Evolutionary conservation across 2,113 vertebrate genomes (phyloP).

Genomic region (Ellobius talpinus): DNA sequence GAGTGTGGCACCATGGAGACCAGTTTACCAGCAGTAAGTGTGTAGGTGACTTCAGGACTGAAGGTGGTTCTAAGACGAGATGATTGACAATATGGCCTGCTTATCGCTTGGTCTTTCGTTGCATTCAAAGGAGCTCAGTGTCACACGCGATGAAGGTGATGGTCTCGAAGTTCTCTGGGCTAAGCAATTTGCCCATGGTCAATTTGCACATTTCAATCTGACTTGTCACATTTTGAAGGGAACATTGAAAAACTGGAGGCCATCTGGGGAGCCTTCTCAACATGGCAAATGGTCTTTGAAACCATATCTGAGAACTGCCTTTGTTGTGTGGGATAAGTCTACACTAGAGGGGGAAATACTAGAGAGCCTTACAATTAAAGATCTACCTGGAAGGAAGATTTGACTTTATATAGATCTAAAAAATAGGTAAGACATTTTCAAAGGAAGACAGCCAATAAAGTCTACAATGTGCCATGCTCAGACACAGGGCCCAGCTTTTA

Average conservation of each 20-base stretch:
- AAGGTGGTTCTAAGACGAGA: neutral
- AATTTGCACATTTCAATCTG: slow-evolving; percentile 2
- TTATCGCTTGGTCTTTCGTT: neutral
- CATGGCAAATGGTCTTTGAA: slow-evolving; percentile 19
- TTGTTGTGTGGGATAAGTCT: neutral
- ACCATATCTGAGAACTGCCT: neutral
- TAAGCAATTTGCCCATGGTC: neutral
- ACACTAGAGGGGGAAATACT: neutral
- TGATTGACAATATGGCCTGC: neutral
- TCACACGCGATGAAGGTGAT: neutral
- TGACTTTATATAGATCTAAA: neutral
- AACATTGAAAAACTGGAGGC: neutral
- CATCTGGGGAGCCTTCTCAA: neutral
- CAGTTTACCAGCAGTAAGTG: neutral
- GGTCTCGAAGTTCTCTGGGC: neutral
- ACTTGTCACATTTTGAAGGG: slow-evolving; percentile 7
- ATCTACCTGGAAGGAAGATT: slow-evolving; percentile 22
- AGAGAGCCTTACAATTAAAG: neutral
- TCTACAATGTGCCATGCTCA: neutral
- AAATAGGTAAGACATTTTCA: neutral
- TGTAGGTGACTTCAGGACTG: slow-evolving; percentile 4
- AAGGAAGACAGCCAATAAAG: neutral
- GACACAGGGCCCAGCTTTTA: neutral
- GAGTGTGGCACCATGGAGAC: neutral
- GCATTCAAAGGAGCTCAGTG: slow-evolving; percentile 1